These are phyloP conservation scores for Atrichornis clamosus DNA, from an alignment of 2,113 vertebrate genomes.

Conservation along the genomic window DNA sequence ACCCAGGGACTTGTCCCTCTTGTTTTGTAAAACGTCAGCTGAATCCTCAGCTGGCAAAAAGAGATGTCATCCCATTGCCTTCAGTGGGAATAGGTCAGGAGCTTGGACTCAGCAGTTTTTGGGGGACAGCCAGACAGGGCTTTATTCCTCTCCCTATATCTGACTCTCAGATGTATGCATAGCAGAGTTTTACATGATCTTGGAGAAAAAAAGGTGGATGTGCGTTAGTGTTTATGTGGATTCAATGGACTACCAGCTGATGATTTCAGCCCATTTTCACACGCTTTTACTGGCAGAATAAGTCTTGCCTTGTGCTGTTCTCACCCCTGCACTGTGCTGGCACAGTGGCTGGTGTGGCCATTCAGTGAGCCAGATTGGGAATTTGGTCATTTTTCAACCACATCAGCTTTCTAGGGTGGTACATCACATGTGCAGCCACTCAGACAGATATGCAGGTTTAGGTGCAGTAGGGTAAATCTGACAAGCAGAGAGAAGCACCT, in stretches of 20 bases:
- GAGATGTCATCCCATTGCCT: neutral
- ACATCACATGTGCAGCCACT: neutral
- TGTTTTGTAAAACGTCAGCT: neutral
- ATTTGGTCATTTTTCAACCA: neutral
- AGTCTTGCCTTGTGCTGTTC: neutral
- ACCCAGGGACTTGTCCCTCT: neutral
- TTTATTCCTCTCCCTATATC: neutral
- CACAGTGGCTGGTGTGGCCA: neutral
- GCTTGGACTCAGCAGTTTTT: neutral
- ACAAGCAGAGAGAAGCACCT: neutral
- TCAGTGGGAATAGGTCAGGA: neutral
- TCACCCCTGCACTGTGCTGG: neutral
- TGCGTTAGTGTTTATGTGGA: neutral
- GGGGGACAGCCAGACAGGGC: neutral
- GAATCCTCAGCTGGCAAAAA: neutral
- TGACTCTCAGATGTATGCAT: neutral
- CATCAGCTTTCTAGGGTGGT: neutral
- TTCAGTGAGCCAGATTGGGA: neutral
- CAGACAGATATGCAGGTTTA: neutral
- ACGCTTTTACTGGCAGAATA: neutral
- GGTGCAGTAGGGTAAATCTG: neutral
- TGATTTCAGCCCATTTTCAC: neutral
- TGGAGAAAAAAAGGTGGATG: fast-evolving
- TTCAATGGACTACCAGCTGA: neutral
- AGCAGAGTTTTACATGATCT: neutral